A percentile compares a stretch with the other conserved stretches of the same genome.
These are phyloP conservation scores for Panthera uncia DNA, from an alignment of 2,113 vertebrate species.

Conservation along the genomic window DNA sequence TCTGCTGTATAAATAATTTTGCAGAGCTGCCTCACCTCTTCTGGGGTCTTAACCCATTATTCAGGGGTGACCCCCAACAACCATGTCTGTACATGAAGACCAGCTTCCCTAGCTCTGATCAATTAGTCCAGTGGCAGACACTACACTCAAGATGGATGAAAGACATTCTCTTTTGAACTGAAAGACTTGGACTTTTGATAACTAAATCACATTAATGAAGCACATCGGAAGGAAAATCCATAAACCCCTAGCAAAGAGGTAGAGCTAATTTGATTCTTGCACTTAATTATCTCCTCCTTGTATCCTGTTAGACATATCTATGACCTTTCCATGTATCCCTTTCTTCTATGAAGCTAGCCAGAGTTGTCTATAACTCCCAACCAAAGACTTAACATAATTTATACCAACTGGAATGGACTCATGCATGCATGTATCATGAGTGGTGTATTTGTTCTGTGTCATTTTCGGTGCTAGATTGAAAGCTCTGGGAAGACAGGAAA, in stretches of 20 bases:
- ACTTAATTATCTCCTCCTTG: not conserved
- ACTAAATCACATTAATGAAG: not conserved
- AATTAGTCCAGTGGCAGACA: not conserved
- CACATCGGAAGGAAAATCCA: not conserved
- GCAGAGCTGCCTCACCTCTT: not conserved
- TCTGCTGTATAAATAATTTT: slow-evolving; percentile 6
- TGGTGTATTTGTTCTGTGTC: not conserved
- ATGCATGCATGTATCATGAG: not conserved
- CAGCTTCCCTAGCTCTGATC: not conserved
- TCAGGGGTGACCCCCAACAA: not conserved
- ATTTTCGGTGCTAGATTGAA: not conserved
- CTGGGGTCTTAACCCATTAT: not conserved
- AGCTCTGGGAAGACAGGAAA: not conserved
- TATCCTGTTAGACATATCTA: not conserved
- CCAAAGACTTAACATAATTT: not conserved
- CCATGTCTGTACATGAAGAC: not conserved
- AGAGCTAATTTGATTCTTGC: not conserved
- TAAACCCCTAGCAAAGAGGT: not conserved
- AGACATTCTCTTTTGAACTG: not conserved
- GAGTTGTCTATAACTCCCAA: not conserved
- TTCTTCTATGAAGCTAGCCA: slow-evolving; percentile 23
- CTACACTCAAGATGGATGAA: not conserved
- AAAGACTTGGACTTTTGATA: slow-evolving; percentile 3
- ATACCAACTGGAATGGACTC: not conserved
- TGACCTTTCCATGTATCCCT: not conserved